Base-by-base conservation (phyloP, 2,888 invertebrate species). In the Phanerotoma sp. region DNA sequence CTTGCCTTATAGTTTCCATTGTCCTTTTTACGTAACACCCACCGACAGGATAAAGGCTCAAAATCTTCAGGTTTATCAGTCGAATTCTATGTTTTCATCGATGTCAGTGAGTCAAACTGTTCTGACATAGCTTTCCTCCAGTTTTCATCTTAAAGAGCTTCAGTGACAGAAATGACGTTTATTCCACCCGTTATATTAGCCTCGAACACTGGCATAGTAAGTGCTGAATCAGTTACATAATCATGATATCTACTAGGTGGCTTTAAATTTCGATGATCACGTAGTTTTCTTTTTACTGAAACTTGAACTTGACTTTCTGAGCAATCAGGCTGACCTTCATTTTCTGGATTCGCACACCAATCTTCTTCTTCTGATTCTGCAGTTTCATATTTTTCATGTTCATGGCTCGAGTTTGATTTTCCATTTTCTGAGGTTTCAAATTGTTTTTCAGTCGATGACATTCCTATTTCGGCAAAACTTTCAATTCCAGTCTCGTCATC, bases 71-170 rank as follows among this genome's bases (percentile, higher is more conserved):
- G 58, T 38, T 38, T 22, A 13, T 66, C 37, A 11, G 61, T 62
- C 42, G 66, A 54, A 33, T 58, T 32, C 67, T 67, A 68, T 9
- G 64, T 66, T 20, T 58, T 57, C 62, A 64, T 67, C 30, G 63
- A 50, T 30, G 21, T 52, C 25, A 66, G 42, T 7, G 66, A 60
- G 1, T 58, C 42, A 33, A 33, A 62, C 38, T 66, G 63, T 28
- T 64, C 59, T 5, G 41, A 30, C 64, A 69, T 70, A 2, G 67
- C 69, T 49, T 57, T 54, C 11, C 45, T 44, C 68, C 66, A 69
- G 15, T 61, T 61, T 57, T 51, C 35, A 54, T 70, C 64, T 30
- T 64, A 64, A 18, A 71, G 20, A 7, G 69, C 67, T 38, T 66
- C 53, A 6, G 30, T 13, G 3, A 63, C 53, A 7, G 65, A 44